These are phyloP conservation scores for Cassiopea andromeda DNA, from an alignment of 30 jellyfish, hydroid and myxozoan species.

Conservation along the genomic window DNA sequence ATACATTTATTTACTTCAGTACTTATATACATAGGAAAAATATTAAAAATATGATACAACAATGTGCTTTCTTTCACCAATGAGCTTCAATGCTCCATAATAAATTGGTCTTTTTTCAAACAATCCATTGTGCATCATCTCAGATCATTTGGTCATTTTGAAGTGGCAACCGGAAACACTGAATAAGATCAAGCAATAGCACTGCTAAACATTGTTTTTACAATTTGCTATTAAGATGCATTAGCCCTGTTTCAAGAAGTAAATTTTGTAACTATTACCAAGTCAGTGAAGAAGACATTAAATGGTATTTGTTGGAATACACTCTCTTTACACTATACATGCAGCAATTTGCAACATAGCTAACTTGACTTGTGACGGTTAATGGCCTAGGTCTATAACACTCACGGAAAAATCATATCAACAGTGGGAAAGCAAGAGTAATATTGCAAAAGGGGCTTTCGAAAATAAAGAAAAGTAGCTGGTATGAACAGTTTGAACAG, in stretches of 20 bases:
- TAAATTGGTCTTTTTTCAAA: background rate
- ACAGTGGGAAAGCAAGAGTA: too few species aligned
- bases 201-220: background rate
- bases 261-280: background rate
- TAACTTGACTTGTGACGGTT: too few species aligned
- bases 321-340: too few species aligned
- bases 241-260: background rate
- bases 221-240: background rate
- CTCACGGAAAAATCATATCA: too few species aligned
- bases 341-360: too few species aligned
- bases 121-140: background rate
- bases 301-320: too few species aligned
- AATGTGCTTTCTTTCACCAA: background rate
- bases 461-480: too few species aligned
- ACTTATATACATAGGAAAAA: background rate
- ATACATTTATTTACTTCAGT: background rate
- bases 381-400: too few species aligned
- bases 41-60: background rate
- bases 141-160: background rate
- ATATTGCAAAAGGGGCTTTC: too few species aligned
- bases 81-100: background rate
- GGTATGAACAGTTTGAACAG: too few species aligned
- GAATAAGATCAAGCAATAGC: constrained; percentile 9
- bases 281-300: background rate
- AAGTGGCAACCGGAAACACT: background rate